phyloP scores from a whole-genome alignment of 2,113 vertebrate genomes.

The Anarrhichthys ocellatus region DNA sequence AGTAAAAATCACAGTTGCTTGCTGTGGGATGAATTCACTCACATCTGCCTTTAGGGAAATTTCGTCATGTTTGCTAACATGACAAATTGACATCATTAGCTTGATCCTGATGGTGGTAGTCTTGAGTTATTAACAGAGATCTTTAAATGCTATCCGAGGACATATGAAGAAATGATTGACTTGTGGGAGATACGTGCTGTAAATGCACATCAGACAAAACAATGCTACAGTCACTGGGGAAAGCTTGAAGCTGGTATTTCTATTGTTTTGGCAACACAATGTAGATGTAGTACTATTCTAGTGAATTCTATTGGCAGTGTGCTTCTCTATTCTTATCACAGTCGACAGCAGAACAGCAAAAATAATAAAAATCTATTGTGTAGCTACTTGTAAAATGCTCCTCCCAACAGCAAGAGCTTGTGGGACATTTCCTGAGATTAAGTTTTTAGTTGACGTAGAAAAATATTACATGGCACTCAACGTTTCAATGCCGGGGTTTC shows the following conservation, averaged over 20 bases:
- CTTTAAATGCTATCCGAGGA: background rate
- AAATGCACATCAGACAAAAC: slow-evolving; percentile 17
- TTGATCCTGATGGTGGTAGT: background rate
- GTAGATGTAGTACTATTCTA: slow-evolving; percentile 46
- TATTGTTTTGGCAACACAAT: slow-evolving; percentile 54
- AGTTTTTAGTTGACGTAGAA: slow-evolving; percentile 35
- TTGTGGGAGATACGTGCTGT: background rate
- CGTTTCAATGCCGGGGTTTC: slow-evolving; percentile 25
- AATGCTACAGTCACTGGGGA: slow-evolving; percentile 4
- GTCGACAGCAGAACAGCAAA: slow-evolving; percentile 57
- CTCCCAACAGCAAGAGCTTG: slow-evolving; percentile 49
- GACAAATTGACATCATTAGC: background rate
- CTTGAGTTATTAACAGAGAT: background rate
- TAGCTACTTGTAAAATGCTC: slow-evolving; percentile 64
- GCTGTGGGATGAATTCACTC: background rate
- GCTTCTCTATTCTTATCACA: slow-evolving; percentile 64
- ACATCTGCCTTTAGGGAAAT: background rate
- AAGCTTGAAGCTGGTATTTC: slow-evolving; percentile 41
- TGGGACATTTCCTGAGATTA: slow-evolving; percentile 53
- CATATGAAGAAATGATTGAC: background rate
- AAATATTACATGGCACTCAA: slow-evolving; percentile 29
- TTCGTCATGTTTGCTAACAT: background rate
- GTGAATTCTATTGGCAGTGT: slow-evolving; percentile 58
- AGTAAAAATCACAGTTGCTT: background rate
- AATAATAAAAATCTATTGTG: slow-evolving; percentile 69